Base-by-base conservation (phyloP, 2,797 vertebrate species). In the Champsocephalus gunnari region DNA sequence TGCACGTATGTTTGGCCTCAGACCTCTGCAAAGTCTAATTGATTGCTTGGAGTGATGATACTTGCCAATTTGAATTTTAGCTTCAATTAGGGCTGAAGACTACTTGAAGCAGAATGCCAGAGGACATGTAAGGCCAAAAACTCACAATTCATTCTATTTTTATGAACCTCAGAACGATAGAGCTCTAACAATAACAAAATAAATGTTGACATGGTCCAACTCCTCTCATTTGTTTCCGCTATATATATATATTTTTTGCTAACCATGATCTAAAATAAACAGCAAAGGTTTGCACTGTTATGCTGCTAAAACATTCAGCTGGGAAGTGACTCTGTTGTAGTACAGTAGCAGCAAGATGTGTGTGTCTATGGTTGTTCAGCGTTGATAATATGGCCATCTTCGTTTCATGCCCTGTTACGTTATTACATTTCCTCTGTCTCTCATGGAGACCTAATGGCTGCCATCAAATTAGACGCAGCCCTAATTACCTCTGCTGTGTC, bases 341-440 rank as follows among this genome's bases (percentile, higher is more conserved):
- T 19, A 19, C 19, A 19, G 19, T 72, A 82, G 72, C 81, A 73
- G 79, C 49, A 47, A 66, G 70, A 66, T 73, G 68, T 70, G 71
- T 70, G 81, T 82, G 83, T 28, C 24, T 82, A 80, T 48, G 69
- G 75, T 80, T 82, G 81, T 72, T 80, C 56, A 77, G 72, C 34
- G 49, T 69, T 85, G 84, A 86, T 84, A 81, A 92, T 87, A 81
- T 87, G 77, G 80, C 82, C 76, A 79, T 92, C 81, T 88, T 90
- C 45, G 80, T 93, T 90, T 91, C 87, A 90, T 83, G 89, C 80
- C 71, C 68, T 4, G 38, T 92, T 78, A 88, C 85, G 92, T 92
- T 83, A 92, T 89, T 88, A 78, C 50, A 56, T 71, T 84, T 84
- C 74, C 75, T 76, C 82, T 70, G 32, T 83, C 64, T 89, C 76